Conservation (phyloP, 2,888 invertebrate species). For the Callimorpha dominula region DNA sequence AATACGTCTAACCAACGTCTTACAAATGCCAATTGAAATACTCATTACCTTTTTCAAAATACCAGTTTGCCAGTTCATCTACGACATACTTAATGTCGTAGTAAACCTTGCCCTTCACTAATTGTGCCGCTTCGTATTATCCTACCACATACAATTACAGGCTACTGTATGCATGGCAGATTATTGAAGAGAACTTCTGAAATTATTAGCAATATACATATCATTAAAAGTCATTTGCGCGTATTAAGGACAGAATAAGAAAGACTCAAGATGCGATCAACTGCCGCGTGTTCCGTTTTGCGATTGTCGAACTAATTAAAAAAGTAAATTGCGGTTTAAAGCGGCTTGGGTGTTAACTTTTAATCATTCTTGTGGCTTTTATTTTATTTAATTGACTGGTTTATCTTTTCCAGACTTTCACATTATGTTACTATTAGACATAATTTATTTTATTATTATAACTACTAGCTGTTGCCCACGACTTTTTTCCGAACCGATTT, state of each 20-base stretch:
- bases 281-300: conserved; percentile 27
- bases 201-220: conserved; percentile 70
- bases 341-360: conserved; percentile 6
- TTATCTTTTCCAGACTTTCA: not conserved
- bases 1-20: not conserved
- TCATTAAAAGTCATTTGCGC: conserved; percentile 58
- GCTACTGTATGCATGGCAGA: conserved; percentile 52
- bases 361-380: not conserved
- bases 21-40: not conserved
- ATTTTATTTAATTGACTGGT: not conserved
- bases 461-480: no score
- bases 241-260: conserved; percentile 38
- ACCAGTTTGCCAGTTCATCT: conserved; percentile 27
- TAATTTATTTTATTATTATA: not conserved
- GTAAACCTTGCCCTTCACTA: conserved; percentile 35
- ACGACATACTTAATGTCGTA: conserved; percentile 33
- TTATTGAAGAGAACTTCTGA: conserved; percentile 58
- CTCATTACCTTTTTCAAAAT: conserved; percentile 27
- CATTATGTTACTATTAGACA: not conserved
- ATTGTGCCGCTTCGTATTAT: conserved; percentile 43
- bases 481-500: no score
- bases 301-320: conserved; percentile 24
- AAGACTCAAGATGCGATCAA: conserved; percentile 19
- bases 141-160: conserved; percentile 55
- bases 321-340: conserved; percentile 25